Evolutionary conservation across 2,113 vertebrate species (phyloP).

Genomic region (Hylia prasina): DNA sequence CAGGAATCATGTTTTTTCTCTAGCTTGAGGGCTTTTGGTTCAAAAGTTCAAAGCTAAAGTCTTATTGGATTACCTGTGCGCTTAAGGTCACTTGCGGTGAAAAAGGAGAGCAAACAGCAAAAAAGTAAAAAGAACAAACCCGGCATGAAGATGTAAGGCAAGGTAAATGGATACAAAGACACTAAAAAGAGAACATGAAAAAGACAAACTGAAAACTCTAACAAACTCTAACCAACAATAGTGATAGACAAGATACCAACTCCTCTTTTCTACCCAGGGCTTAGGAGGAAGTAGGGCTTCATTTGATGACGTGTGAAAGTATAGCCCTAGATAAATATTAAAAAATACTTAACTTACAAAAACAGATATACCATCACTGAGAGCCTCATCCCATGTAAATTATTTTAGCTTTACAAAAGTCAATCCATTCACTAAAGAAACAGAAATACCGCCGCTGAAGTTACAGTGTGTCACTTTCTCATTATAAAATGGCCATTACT

Average conservation of each 20-base stretch:
- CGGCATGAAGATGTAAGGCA: neutral
- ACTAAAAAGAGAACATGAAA: neutral
- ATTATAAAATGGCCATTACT: neutral
- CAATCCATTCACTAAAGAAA: neutral
- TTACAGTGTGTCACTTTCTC: neutral
- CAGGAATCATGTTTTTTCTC: neutral
- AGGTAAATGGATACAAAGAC: neutral
- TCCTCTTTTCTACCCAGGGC: neutral
- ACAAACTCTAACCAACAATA: neutral
- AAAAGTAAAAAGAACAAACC: neutral
- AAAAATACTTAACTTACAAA: rapidly evolving
- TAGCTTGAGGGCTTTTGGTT: neutral
- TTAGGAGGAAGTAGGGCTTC: neutral
- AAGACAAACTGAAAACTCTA: neutral
- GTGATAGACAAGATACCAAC: neutral
- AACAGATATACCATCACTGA: neutral
- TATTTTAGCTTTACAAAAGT: neutral
- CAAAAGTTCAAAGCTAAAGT: neutral
- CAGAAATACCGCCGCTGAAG: neutral
- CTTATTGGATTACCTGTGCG: neutral
- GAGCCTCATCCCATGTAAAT: neutral
- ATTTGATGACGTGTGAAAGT: neutral
- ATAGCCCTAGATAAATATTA: neutral
- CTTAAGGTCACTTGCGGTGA: neutral
- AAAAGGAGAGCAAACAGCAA: neutral